phyloP scores from a whole-genome alignment of 2,888 invertebrate genomes.

The Macrosoma leucophasiata region DNA sequence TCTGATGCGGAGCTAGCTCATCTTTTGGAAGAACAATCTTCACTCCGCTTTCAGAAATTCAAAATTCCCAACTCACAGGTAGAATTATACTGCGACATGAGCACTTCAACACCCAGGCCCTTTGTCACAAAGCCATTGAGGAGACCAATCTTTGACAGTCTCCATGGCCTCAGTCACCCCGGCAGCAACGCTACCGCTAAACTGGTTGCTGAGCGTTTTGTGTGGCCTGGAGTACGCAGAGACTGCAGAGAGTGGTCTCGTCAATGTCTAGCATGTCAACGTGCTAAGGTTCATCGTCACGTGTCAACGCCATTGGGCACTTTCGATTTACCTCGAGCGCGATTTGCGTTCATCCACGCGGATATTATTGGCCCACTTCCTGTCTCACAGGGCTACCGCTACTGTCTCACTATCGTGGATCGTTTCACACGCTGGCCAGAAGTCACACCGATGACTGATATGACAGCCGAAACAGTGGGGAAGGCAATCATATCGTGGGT shows the following conservation, averaged over 20 bases:
- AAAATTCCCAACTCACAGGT: background rate
- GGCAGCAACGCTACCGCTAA: conserved; percentile 11
- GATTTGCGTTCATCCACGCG: conserved; percentile 35
- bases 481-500: conserved; percentile 44
- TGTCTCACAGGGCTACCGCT: conserved; percentile 13
- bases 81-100: conserved; percentile 20
- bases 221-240: too few species aligned
- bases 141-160: conserved; percentile 11
- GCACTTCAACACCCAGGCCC: conserved; percentile 10
- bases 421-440: conserved; percentile 37
- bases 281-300: conserved; percentile 14
- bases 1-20: too few species aligned
- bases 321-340: conserved; percentile 21
- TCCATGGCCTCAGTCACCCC: conserved; percentile 21
- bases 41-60: too few species aligned
- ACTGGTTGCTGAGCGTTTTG: too few species aligned
- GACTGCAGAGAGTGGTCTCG: too few species aligned
- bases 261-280: conserved; percentile 15
- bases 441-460: conserved; percentile 34
- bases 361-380: conserved; percentile 32
- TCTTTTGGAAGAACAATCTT: too few species aligned
- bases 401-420: conserved; percentile 24
- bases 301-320: conserved; percentile 14
- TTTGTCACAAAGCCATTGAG: conserved; percentile 8
- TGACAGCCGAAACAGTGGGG: conserved; percentile 38